Percentiles rank a stretch among this genome's conserved stretches.
phyloP scores from a whole-genome alignment of 2,113 vertebrate species.

The Poeciliopsis occidentalis region DNA sequence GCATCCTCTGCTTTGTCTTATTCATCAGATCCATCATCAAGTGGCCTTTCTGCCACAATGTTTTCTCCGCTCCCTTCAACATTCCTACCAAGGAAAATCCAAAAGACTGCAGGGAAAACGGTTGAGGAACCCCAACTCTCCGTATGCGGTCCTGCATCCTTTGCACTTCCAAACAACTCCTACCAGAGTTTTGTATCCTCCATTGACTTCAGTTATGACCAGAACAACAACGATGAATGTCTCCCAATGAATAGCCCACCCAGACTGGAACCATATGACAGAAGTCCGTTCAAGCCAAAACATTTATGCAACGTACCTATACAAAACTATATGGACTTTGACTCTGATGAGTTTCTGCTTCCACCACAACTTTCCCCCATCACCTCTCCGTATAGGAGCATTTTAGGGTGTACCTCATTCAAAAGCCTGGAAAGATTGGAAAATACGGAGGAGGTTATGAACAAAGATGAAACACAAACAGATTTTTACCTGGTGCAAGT shows the following conservation, averaged over 20 bases:
- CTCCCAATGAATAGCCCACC: neutral
- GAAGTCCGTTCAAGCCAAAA: neutral
- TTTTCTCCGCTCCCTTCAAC: slow-evolving; percentile 1
- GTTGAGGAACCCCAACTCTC: slow-evolving; percentile 1
- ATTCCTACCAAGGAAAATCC: neutral
- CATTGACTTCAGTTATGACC: slow-evolving; percentile 11
- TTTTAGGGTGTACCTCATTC: neutral
- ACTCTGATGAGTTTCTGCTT: neutral
- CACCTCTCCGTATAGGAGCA: slow-evolving; percentile 19
- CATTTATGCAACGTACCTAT: neutral
- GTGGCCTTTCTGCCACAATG: neutral
- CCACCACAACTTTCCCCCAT: slow-evolving; percentile 57
- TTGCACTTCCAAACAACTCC: neutral
- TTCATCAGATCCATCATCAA: slow-evolving; percentile 15
- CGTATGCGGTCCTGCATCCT: slow-evolving; percentile 1
- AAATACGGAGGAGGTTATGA: neutral
- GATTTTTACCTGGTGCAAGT: neutral
- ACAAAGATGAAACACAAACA: neutral
- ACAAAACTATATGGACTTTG: neutral
- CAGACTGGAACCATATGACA: slow-evolving; percentile 1
- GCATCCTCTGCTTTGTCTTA: slow-evolving; percentile 14
- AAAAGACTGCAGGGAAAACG: neutral
- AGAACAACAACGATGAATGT: neutral
- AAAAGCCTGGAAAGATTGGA: slow-evolving; percentile 9
- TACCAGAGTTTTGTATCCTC: slow-evolving; percentile 25